Base-by-base conservation (phyloP, 1,140 invertebrate genomes). In the Psix sp. region DNA sequence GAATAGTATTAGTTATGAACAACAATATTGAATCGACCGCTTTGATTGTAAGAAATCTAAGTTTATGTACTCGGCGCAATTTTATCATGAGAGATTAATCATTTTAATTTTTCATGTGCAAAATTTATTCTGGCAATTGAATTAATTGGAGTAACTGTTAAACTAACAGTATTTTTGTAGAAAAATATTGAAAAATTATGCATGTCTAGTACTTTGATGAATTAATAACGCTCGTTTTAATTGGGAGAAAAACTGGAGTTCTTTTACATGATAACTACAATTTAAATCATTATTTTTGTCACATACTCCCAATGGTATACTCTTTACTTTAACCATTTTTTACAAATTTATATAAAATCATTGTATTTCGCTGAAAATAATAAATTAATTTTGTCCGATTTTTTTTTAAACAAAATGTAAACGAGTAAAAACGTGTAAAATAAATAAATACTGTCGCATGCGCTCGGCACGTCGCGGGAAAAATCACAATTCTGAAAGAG, bases 391-490 rank as follows among this genome's bases (percentile, higher is more conserved):
- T 24, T n/a, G n/a, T n/a, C n/a, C n/a, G n/a, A n/a, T n/a, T n/a
- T n/a, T n/a, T n/a, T n/a, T n/a, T n/a, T n/a, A n/a, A n/a, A n/a
- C n/a, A n/a, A n/a, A n/a, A n/a, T n/a, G n/a, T n/a, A n/a, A n/a
- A n/a, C n/a, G n/a, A 24, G 21, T 24, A 24, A 24, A 24, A 24
- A 4, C 21, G 7, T 24, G 7, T 33, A 11, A 24, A 24, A 33
- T 33, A 3, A 33, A 33, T n/a, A 33, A 7, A n/a, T 10, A 33
- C 10, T 33, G 29, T 29, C 38, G 38, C 57, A 49, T 40, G 45
- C 35, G 43, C 45, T 60, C 45, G 35, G 42, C 21, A 49, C 42
- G 36, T 33, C 57, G 57, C 45, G 45, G 57, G 57, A 60, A 49
- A 42, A 60, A 46, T 54, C 14, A 39, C 43, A 7, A 48, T 1